A percentile compares a stretch with the other conserved stretches of the same genome.
Evolutionary conservation across 2,113 vertebrate species (phyloP).

Genomic region (Oplegnathus fasciatus): DNA sequence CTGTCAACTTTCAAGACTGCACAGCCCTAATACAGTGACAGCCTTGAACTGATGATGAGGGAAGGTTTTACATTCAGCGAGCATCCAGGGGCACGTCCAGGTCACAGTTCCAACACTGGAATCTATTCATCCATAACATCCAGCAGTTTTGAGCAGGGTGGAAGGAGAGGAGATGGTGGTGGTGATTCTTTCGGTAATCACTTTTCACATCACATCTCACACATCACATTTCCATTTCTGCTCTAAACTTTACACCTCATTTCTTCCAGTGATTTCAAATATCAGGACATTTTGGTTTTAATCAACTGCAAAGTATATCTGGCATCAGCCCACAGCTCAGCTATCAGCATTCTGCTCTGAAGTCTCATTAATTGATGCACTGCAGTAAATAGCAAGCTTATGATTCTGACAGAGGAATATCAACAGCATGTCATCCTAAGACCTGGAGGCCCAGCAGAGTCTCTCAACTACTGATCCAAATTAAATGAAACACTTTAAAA

Average conservation of each 20-base stretch:
- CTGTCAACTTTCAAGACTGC: not conserved
- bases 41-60: constrained; percentile 19
- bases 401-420: constrained; percentile 1
- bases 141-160: constrained; percentile 20
- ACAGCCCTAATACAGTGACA: not conserved
- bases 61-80: constrained; percentile 54
- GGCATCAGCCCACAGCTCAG: constrained; percentile 5
- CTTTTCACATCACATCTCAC: too few relatives aligned
- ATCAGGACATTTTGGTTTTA: not conserved
- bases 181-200: constrained; percentile 38
- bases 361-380: constrained; percentile 33
- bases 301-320: constrained; percentile 2
- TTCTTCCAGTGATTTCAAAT: constrained; percentile 14
- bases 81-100: constrained; percentile 46
- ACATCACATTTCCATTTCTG: constrained; percentile 13
- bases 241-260: constrained; percentile 10
- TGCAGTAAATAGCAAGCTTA: constrained; percentile 25
- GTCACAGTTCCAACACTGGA: constrained; percentile 56
- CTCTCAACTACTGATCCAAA: not conserved
- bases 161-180: not conserved
- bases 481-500: not conserved
- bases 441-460: not conserved
- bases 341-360: constrained; percentile 16
- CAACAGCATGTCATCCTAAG: not conserved
- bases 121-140: constrained; percentile 61